phyloP scores from a whole-genome alignment of 2,888 invertebrate genomes.

The Agonopterix alstromeriana region DNA sequence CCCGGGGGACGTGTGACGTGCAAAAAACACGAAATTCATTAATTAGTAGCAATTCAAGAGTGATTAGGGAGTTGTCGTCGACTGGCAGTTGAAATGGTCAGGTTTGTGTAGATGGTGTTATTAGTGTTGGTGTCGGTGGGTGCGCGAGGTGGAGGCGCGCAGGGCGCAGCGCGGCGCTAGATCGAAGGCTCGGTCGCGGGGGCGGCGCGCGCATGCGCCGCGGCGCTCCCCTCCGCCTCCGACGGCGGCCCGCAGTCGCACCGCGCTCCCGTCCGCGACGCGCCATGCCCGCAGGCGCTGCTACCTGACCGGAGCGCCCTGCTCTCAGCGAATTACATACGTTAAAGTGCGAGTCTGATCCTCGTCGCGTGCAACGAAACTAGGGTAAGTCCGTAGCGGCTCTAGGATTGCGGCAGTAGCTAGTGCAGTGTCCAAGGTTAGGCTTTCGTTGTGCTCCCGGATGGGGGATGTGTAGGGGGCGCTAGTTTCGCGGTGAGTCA shows the following conservation, averaged over 20 bases:
- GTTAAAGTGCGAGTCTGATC: conserved; percentile 39
- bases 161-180: conserved; percentile 65
- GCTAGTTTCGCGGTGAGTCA: conserved; percentile 68
- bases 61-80: conserved; percentile 26
- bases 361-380: conserved; percentile 39
- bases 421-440: conserved; percentile 42
- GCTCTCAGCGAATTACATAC: conserved; percentile 46
- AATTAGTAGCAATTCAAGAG: conserved; percentile 33
- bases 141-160: conserved; percentile 49
- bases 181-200: conserved; percentile 26
- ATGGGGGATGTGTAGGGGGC: conserved; percentile 52
- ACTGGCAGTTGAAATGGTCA: conserved; percentile 42
- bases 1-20: conserved; percentile 15
- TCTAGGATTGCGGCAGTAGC: conserved; percentile 16
- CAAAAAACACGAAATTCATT: conserved; percentile 22
- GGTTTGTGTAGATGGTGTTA: conserved; percentile 58
- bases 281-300: conserved; percentile 64
- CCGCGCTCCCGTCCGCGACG: conserved; percentile 55
- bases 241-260: conserved; percentile 65
- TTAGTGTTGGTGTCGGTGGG: conserved; percentile 51
- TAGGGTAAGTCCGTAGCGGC: conserved; percentile 60
- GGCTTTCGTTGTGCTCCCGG: conserved; percentile 39
- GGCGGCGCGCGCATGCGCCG: conserved; percentile 47
- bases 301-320: conserved; percentile 62
- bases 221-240: conserved; percentile 43